phyloP scores from a whole-genome alignment of 2,888 invertebrate genomes.

The Pachycephus smyrnensis region DNA sequence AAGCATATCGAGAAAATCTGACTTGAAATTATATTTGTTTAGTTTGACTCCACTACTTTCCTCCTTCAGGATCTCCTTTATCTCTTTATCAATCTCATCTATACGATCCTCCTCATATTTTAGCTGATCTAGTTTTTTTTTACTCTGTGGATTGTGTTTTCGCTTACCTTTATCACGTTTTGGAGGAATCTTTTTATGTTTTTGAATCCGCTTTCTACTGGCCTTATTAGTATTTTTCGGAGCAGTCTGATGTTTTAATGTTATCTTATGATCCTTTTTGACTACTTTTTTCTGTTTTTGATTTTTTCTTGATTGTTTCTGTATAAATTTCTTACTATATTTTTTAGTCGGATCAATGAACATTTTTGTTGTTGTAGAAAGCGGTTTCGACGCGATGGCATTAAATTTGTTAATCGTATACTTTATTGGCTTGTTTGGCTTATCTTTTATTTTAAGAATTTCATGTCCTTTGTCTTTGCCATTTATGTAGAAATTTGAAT shows the following conservation, averaged over 20 bases:
- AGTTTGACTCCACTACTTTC: constrained; percentile 21
- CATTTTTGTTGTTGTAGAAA: neutral
- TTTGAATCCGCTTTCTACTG: neutral
- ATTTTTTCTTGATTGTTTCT: neutral
- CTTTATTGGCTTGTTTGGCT: neutral
- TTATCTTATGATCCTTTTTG: neutral
- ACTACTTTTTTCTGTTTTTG: neutral
- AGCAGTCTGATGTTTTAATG: neutral
- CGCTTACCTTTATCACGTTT: neutral
- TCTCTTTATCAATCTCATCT: constrained; percentile 31
- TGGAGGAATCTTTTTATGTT: neutral
- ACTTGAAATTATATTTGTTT: neutral
- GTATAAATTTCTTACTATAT: neutral
- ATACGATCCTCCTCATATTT: constrained; percentile 21
- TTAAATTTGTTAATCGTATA: neutral
- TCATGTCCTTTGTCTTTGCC: neutral
- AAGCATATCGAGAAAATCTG: neutral
- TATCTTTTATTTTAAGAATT: neutral
- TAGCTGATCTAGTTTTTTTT: constrained; percentile 33
- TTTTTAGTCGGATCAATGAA: neutral
- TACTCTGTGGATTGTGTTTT: neutral
- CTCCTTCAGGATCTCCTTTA: constrained; percentile 34
- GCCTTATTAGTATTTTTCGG: neutral
- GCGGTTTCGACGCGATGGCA: neutral
- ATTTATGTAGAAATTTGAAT: neutral